Conservation (phyloP, 2,888 invertebrate genomes). For the Pilophorus perplexus region DNA sequence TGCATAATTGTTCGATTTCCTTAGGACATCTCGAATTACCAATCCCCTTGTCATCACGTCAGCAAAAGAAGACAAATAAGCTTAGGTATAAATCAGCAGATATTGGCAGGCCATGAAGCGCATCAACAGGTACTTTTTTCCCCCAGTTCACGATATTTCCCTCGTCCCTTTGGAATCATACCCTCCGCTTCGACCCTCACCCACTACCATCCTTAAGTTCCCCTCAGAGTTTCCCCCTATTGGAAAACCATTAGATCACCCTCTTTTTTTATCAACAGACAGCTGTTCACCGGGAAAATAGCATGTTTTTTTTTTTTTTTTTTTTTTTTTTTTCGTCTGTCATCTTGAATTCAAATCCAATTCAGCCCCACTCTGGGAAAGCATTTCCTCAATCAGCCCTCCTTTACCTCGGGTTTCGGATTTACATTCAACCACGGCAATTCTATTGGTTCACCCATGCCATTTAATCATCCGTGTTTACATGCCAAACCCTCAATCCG, state of each 20-base stretch:
- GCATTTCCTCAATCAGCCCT: conserved; percentile 42
- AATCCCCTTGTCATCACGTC: no score
- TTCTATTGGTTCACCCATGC: conserved; percentile 39
- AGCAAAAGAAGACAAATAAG: background rate
- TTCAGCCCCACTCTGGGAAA: conserved; percentile 36
- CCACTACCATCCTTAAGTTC: no score
- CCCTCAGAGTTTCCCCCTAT: conserved; percentile 38
- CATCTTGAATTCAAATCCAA: conserved; percentile 43
- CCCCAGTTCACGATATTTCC: conserved; percentile 21
- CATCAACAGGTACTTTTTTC: conserved; percentile 33
- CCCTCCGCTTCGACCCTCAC: background rate
- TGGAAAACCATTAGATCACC: conserved; percentile 42
- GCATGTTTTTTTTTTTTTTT: conserved; percentile 42
- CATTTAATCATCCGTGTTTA: conserved; percentile 40
- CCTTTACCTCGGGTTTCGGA: conserved; percentile 37
- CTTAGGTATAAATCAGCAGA: conserved; percentile 26
- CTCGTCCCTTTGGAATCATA: conserved; percentile 3
- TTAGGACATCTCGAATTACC: no score
- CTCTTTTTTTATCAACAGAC: conserved; percentile 38
- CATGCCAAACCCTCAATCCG: conserved; percentile 32
- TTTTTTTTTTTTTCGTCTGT: conserved; percentile 38
- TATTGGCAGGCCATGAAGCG: conserved; percentile 33
- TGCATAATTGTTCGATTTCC: no score
- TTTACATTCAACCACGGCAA: conserved; percentile 41
- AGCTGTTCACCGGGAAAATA: conserved; percentile 43